phyloP scores from a whole-genome alignment of 53 echinoderm and acorn worm genomes.

The Luidia sarsii region DNA sequence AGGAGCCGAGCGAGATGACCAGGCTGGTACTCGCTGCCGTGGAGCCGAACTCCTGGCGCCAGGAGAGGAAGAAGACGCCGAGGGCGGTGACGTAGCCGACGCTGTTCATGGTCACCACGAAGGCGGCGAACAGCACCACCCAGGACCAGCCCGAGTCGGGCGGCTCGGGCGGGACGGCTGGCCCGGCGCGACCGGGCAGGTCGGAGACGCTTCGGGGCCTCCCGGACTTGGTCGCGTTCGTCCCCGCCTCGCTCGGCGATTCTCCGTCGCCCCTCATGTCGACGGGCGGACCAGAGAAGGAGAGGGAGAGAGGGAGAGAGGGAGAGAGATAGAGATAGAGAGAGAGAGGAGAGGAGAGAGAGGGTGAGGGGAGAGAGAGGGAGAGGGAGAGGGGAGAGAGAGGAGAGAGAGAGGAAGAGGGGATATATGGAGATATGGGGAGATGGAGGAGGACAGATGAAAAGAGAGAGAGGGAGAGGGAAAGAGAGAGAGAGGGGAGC shows the following conservation, averaged over 20 bases:
- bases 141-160: slow-evolving; percentile 36
- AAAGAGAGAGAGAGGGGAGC: no score
- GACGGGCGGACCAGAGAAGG: neutral
- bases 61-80: slow-evolving; percentile 11
- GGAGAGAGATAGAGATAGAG: no score
- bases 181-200: no score
- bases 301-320: neutral
- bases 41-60: neutral
- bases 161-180: neutral
- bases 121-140: slow-evolving; percentile 18
- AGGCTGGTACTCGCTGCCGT: no score
- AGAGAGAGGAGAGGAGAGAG: no score
- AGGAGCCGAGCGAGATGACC: slow-evolving; percentile 1
- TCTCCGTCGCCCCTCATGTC: no score
- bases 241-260: no score
- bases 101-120: neutral
- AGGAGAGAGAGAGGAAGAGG: neutral
- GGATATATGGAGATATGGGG: neutral
- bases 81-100: neutral
- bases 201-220: neutral
- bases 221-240: no score
- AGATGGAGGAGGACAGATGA: no score
- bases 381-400: neutral
- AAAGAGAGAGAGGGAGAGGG: no score
- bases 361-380: neutral